Percentiles rank a stretch among this genome's conserved stretches.
phyloP scores from a whole-genome alignment of 1,140 invertebrate species.

The Drosophila ficusphila region DNA sequence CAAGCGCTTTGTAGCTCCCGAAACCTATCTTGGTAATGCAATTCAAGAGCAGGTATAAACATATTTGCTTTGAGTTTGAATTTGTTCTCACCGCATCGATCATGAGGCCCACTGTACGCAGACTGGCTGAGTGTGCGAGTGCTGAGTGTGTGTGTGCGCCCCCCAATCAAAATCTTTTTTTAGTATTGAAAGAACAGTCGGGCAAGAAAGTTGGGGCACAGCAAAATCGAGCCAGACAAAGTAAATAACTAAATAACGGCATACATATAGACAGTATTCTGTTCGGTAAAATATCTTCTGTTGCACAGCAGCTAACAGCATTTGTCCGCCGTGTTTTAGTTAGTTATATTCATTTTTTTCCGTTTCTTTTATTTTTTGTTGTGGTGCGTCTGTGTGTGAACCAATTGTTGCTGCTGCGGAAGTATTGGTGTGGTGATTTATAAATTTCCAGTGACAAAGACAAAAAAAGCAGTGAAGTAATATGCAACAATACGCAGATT shows the following conservation, averaged over 20 bases:
- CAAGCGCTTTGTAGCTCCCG: no score
- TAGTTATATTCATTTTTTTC: slow-evolving; percentile 3
- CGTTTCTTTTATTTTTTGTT: slow-evolving; percentile 36
- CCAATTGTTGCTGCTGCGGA: slow-evolving; percentile 44
- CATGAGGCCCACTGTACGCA: slow-evolving; percentile 12
- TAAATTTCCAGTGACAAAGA: slow-evolving; percentile 47
- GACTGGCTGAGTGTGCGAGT: slow-evolving; percentile 26
- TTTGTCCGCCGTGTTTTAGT: slow-evolving; percentile 12
- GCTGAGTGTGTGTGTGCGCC: slow-evolving; percentile 21
- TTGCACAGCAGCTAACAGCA: slow-evolving; percentile 10
- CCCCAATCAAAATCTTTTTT: slow-evolving; percentile 50
- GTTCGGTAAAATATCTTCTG: slow-evolving; percentile 31
- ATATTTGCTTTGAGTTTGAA: no score
- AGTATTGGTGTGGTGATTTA: slow-evolving; percentile 45
- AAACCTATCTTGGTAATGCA: no score
- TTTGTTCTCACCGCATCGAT: not conserved
- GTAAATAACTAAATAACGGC: slow-evolving; percentile 47
- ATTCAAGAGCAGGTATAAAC: no score
- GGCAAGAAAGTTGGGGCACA: slow-evolving; percentile 57
- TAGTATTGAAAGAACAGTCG: slow-evolving; percentile 57
- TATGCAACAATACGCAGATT: slow-evolving; percentile 39
- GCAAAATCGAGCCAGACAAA: slow-evolving; percentile 43
- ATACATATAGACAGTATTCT: slow-evolving; percentile 14
- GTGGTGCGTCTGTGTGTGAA: slow-evolving; percentile 41
- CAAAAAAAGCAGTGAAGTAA: slow-evolving; percentile 36